These are phyloP conservation scores for Rousettus leschenaultii DNA, from an alignment of 2,113 vertebrate genomes.

Conservation along the genomic window DNA sequence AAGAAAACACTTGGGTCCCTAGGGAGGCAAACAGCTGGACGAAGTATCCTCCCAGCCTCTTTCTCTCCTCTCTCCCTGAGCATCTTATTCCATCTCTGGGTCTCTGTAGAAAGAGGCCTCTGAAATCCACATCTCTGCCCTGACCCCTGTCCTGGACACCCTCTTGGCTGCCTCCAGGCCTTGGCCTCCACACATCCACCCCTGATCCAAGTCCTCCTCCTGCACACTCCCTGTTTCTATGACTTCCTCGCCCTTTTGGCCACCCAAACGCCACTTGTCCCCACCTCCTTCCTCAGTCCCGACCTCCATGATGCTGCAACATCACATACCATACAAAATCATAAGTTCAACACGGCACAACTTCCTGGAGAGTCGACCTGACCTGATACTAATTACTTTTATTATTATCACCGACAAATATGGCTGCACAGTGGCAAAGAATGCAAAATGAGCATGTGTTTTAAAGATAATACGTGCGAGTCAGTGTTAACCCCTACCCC, in stretches of 20 bases:
- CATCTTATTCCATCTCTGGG: fast-evolving
- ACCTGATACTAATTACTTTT: fast-evolving
- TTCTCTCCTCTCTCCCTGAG: neutral
- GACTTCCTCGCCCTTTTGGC: neutral
- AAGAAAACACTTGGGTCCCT: neutral
- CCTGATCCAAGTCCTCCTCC: neutral
- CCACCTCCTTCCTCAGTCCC: neutral
- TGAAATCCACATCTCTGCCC: neutral
- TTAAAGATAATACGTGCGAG: neutral
- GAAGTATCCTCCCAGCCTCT: neutral
- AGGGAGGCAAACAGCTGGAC: neutral
- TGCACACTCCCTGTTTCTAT: neutral
- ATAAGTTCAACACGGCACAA: fast-evolving
- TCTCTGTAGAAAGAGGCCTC: neutral
- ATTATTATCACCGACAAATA: fast-evolving
- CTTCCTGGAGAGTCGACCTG: neutral
- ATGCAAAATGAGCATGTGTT: fast-evolving
- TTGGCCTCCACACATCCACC: neutral
- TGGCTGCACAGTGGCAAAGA: neutral
- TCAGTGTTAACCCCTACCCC: neutral
- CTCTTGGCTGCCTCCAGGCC: neutral
- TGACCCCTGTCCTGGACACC: neutral
- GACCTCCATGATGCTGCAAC: fast-evolving
- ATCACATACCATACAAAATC: fast-evolving
- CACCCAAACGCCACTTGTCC: neutral